Conservation (phyloP, 1,140 invertebrate genomes). For the fruit fly (Drosophila melanogaster) region DNA sequence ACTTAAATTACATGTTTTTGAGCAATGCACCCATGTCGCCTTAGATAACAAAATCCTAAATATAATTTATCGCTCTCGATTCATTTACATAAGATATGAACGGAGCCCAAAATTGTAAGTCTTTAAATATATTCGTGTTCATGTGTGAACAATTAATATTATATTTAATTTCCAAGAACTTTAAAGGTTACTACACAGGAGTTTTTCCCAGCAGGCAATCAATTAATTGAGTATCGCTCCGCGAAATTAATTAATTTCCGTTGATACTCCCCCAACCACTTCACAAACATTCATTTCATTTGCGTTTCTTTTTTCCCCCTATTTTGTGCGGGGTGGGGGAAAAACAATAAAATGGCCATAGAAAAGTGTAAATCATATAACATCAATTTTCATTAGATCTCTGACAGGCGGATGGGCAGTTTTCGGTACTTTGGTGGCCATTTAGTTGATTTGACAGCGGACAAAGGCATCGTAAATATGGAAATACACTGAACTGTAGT, state of each 20-base stretch:
- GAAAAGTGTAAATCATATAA: slow-evolving; percentile 78
- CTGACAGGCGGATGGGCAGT: slow-evolving; percentile 60
- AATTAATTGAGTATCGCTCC: slow-evolving; percentile 49
- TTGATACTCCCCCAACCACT: neutral
- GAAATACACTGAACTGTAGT: neutral
- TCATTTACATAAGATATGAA: too few relatives aligned
- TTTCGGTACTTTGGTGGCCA: slow-evolving; percentile 38
- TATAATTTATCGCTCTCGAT: too few relatives aligned
- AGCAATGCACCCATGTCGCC: too few relatives aligned
- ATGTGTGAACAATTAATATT: too few relatives aligned
- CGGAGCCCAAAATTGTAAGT: too few relatives aligned
- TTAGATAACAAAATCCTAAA: too few relatives aligned
- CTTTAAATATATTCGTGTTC: too few relatives aligned
- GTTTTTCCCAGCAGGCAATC: slow-evolving; percentile 16
- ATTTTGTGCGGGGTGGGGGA: slow-evolving; percentile 1
- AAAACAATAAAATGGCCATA: slow-evolving; percentile 57
- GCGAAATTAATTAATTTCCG: slow-evolving; percentile 67
- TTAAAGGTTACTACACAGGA: neutral
- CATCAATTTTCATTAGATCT: slow-evolving; percentile 76
- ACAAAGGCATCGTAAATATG: neutral
- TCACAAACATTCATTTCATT: slow-evolving; percentile 64
- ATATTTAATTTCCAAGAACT: neutral
- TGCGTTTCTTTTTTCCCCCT: slow-evolving; percentile 28
- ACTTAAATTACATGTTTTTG: too few relatives aligned
- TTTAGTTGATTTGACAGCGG: slow-evolving; percentile 67